phyloP scores from a whole-genome alignment of 37 sponge, comb jelly and placozoan species.

The Trichoplax adhaerens region DNA sequence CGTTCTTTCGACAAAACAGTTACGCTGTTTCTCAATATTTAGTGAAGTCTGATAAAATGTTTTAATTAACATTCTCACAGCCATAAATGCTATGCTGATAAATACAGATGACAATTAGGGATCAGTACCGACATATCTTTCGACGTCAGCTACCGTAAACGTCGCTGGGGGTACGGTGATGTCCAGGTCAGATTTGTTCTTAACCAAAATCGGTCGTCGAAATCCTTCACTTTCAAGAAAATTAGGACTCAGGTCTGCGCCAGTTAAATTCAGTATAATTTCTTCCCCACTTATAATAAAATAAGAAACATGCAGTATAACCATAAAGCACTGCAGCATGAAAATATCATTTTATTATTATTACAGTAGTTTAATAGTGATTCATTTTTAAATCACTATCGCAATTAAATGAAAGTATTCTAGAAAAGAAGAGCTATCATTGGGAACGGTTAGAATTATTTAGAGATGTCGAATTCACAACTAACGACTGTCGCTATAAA shows the following conservation, averaged over 20 bases:
- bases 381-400: no score
- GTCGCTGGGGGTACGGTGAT: slow-evolving; percentile 40
- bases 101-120: not conserved
- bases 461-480: no score
- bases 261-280: slow-evolving; percentile 25
- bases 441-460: no score
- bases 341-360: no score
- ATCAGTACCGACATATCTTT: slow-evolving; percentile 46
- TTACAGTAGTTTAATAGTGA: no score
- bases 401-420: no score
- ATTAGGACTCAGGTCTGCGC: slow-evolving; percentile 32
- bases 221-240: slow-evolving; percentile 57
- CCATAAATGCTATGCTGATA: no score
- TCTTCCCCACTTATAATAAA: slow-evolving; percentile 18
- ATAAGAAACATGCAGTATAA: not conserved
- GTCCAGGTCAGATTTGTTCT: slow-evolving; percentile 48
- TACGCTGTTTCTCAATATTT: not conserved
- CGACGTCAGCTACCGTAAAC: slow-evolving; percentile 56
- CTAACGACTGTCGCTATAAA: no score
- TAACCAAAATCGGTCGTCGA: slow-evolving; percentile 43
- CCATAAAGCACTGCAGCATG: not conserved
- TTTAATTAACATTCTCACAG: no score
- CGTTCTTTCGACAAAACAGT: no score
- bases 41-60: no score
- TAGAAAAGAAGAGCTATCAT: no score